phyloP scores from a whole-genome alignment of 2,797 vertebrate genomes.

The Lemur catta region DNA sequence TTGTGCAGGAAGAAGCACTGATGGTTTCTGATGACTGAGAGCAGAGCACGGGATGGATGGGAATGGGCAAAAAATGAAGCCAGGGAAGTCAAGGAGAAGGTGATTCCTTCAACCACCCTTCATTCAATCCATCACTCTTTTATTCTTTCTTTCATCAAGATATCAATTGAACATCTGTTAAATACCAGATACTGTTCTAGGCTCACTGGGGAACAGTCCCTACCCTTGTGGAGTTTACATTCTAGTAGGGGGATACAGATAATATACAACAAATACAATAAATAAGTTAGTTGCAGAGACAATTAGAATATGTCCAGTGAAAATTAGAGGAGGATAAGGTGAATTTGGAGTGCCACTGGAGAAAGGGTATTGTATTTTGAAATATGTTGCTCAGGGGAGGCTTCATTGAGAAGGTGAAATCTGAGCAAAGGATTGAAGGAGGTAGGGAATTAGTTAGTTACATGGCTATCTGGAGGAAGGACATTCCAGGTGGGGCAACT shows the following conservation, averaged over 20 bases:
- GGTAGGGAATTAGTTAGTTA: not conserved
- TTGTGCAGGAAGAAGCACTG: not conserved
- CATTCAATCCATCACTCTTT: not conserved
- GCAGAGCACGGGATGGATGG: not conserved
- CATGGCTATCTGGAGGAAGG: not conserved
- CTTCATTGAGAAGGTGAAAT: not conserved
- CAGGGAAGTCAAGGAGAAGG: not conserved
- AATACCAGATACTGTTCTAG: not conserved
- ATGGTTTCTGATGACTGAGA: not conserved
- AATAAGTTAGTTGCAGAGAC: not conserved
- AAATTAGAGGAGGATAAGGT: not conserved
- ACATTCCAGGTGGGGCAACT: not conserved
- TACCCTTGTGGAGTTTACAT: not conserved
- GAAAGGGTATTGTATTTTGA: not conserved
- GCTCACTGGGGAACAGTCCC: not conserved
- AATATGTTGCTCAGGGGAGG: not conserved
- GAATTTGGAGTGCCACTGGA: not conserved
- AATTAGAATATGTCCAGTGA: not conserved
- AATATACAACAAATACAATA: not conserved
- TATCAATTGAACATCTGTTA: not conserved
- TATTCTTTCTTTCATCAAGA: not conserved
- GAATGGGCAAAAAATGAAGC: not conserved
- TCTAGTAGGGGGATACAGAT: not conserved
- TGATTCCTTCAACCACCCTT: not conserved
- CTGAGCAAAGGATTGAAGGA: slow-evolving; percentile 1